A percentile compares a stretch with the other conserved stretches of the same genome.
Evolutionary conservation across 2,113 vertebrate species (phyloP).

Genomic region (Aythya baeri): DNA sequence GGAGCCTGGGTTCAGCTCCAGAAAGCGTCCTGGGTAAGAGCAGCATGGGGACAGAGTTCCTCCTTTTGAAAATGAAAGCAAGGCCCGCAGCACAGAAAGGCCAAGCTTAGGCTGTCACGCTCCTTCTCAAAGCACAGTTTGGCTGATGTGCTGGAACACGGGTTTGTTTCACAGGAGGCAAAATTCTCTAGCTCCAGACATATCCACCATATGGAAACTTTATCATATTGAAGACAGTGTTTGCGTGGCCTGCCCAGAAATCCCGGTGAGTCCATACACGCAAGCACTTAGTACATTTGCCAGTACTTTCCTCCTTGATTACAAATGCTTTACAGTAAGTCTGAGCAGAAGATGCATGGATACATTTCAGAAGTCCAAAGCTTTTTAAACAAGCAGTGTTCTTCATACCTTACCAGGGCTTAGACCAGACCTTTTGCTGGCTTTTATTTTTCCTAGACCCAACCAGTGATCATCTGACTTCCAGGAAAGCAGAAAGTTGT

Average conservation of each 20-base stretch:
- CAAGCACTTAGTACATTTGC: not conserved
- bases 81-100: not conserved
- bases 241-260: not conserved
- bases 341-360: not conserved
- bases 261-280: not conserved
- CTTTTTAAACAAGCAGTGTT: not conserved
- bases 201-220: not conserved
- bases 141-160: not conserved
- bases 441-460: not conserved
- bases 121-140: not conserved
- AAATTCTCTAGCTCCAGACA: not conserved
- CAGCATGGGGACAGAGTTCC: not conserved
- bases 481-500: not conserved
- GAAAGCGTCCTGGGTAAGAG: not conserved
- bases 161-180: not conserved
- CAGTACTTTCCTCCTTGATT: not conserved
- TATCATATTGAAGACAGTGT: not conserved
- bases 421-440: not conserved
- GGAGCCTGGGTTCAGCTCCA: not conserved
- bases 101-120: not conserved
- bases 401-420: not conserved
- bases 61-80: not conserved
- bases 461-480: not conserved
- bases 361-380: not conserved
- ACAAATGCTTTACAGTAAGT: not conserved